Conservation (phyloP, 2,888 invertebrate genomes). For the Tupiocoris notatus region DNA sequence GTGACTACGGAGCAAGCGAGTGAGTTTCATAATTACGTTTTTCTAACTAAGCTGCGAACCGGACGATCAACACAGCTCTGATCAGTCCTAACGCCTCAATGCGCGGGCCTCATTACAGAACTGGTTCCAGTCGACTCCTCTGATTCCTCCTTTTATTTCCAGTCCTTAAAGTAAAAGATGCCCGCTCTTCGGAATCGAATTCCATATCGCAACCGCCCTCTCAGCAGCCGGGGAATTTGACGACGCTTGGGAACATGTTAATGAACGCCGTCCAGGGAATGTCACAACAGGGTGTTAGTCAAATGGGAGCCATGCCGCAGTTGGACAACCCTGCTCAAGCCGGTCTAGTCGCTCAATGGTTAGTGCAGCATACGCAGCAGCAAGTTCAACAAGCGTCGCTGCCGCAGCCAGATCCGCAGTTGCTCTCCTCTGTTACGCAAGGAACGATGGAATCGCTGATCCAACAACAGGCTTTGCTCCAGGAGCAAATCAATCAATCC, state of each 20-base stretch:
- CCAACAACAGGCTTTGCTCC: constrained; percentile 76
- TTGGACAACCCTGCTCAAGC: constrained; percentile 29
- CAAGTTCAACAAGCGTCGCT: constrained; percentile 13
- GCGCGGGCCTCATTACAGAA: no score
- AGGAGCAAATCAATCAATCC: constrained; percentile 92
- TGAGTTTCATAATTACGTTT: constrained; percentile 57
- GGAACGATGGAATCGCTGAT: constrained; percentile 51
- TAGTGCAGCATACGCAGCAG: constrained; percentile 35
- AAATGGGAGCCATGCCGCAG: constrained; percentile 8
- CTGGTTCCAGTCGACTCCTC: no score
- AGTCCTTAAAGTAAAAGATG: constrained; percentile 43
- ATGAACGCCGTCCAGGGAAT: constrained; percentile 45
- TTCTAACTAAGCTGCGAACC: not conserved
- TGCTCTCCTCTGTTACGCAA: constrained; percentile 57
- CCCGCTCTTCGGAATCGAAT: constrained; percentile 13
- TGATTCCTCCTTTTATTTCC: not conserved
- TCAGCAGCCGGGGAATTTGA: not conserved
- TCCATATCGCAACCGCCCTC: constrained; percentile 2
- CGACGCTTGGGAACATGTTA: constrained; percentile 35
- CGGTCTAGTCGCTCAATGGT: constrained; percentile 31
- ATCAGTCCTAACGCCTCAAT: no score
- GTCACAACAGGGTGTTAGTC: constrained; percentile 18
- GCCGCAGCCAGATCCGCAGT: constrained; percentile 51
- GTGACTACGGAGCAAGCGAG: constrained; percentile 92
- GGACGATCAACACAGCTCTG: no score